Evolutionary conservation across 2,113 vertebrate genomes (phyloP), one percentile per base, ranked within the genome.

Genomic region (Spea bombifrons): DNA sequence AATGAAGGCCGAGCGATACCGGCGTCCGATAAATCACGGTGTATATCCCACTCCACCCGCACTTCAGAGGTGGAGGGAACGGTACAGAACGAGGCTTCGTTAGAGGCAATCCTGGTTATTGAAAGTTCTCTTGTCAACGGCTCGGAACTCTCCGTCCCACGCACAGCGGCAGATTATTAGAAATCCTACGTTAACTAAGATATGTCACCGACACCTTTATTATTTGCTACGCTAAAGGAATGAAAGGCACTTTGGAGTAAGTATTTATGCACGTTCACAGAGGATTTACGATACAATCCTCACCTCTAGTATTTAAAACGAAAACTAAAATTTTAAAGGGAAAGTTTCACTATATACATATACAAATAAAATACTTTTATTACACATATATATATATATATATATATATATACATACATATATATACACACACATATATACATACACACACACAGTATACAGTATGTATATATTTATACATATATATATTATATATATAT

Each of bases 31-130:
- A 67, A 69, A 69, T 49, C 46, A 48, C 13, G 46, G 7, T 49
- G 47, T 46, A 69, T 49, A 47, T 69, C 67, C 67, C 67, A n/a
- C 67, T 48, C 67, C 67, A 49, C 67, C 67, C 67, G 30, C 67
- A 46, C 66, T 67, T 13, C 45, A 67, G 45, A 50, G 46, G n/a
- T 17, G n/a, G n/a, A 64, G 5, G 47, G 48, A 8, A n/a, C 5
- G 3, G 15, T 17, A 48, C n/a, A 69, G 17, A 48, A 48, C 45
- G 46, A 69, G 46, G 67, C 46, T 69, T 69, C 67, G 50, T 48
- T 49, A 69, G 15, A 50, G 67, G 67, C 67, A 49, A 49, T 49
- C 46, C 67, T 69, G 67, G 50, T 69, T 69, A 69, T 69, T 48
- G 44, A 48, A 69, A 5, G 67, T 69, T 16, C 46, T 69, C 46